Evolutionary conservation across 2,113 vertebrate genomes (phyloP).

Genomic region (Noturus placidus): DNA sequence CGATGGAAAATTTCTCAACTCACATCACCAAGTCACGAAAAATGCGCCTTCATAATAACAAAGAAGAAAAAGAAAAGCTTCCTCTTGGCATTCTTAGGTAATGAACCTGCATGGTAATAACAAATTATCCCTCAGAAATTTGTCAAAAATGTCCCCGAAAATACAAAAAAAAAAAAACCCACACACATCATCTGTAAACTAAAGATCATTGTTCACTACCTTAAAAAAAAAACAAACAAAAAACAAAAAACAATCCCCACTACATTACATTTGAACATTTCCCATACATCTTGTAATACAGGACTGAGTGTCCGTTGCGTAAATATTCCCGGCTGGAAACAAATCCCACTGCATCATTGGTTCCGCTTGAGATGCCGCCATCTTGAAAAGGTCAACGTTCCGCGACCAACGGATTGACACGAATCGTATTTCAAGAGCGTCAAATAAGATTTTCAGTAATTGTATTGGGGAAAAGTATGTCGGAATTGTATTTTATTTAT

Average conservation of each 20-base stretch:
- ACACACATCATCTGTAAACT: background rate
- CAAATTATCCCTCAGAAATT: too few species aligned
- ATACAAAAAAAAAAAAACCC: background rate
- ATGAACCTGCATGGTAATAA: background rate
- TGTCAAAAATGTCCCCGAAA: background rate
- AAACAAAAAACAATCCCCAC: too few species aligned
- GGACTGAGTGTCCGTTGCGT: background rate
- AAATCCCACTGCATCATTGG: too few species aligned
- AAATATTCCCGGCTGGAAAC: constrained; percentile 5
- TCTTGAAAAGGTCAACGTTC: background rate
- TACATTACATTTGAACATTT: background rate
- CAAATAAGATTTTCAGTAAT: too few species aligned
- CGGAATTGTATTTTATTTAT: too few species aligned
- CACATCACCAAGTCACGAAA: background rate
- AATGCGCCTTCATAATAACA: background rate
- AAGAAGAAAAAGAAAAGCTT: background rate
- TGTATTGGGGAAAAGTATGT: too few species aligned
- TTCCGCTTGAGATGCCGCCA: background rate
- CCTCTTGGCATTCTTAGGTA: background rate
- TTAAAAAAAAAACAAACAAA: too few species aligned
- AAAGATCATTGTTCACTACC: background rate
- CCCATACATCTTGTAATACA: background rate
- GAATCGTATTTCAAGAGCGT: too few species aligned
- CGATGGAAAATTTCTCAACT: background rate
- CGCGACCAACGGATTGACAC: too few species aligned